Percentiles rank a stretch among this genome's conserved stretches.
Evolutionary conservation across 2,888 invertebrate species (phyloP).

Genomic region (Pristionchus entomophagus): DNA sequence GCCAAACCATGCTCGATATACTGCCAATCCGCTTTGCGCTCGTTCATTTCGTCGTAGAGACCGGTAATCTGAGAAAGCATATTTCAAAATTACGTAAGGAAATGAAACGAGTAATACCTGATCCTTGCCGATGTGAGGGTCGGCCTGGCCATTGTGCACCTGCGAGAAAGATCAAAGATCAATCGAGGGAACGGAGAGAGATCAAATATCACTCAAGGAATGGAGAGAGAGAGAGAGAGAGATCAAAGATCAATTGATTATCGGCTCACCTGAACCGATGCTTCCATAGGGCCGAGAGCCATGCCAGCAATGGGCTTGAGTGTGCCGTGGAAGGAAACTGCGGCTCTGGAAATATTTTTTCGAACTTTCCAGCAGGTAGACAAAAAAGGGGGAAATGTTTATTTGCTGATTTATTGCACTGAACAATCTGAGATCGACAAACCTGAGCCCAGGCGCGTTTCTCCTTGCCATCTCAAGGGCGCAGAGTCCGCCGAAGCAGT

Average conservation of each 20-base stretch:
- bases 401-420: too few relatives aligned
- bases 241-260: too few relatives aligned
- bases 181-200: too few relatives aligned
- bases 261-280: slow-evolving; percentile 56
- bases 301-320: slow-evolving; percentile 61
- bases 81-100: not conserved
- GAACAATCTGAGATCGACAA: not conserved
- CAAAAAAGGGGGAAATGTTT: too few relatives aligned
- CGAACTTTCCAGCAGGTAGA: too few relatives aligned
- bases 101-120: slow-evolving; percentile 50
- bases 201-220: too few relatives aligned
- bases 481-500: slow-evolving; percentile 72
- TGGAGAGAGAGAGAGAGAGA: too few relatives aligned
- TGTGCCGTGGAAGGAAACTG: slow-evolving; percentile 72
- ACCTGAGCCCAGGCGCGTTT: slow-evolving; percentile 57
- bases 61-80: slow-evolving; percentile 50
- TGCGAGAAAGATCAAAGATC: slow-evolving; percentile 22
- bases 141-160: slow-evolving; percentile 69
- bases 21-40: slow-evolving; percentile 65
- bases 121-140: slow-evolving; percentile 58
- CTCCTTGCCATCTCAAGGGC: slow-evolving; percentile 68
- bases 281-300: slow-evolving; percentile 51
- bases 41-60: slow-evolving; percentile 64
- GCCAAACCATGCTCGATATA: slow-evolving; percentile 66
- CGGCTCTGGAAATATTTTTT: slow-evolving; percentile 49